These are phyloP conservation scores for Drosophila lini DNA, from an alignment of 1,140 invertebrate species.

Conservation along the genomic window DNA sequence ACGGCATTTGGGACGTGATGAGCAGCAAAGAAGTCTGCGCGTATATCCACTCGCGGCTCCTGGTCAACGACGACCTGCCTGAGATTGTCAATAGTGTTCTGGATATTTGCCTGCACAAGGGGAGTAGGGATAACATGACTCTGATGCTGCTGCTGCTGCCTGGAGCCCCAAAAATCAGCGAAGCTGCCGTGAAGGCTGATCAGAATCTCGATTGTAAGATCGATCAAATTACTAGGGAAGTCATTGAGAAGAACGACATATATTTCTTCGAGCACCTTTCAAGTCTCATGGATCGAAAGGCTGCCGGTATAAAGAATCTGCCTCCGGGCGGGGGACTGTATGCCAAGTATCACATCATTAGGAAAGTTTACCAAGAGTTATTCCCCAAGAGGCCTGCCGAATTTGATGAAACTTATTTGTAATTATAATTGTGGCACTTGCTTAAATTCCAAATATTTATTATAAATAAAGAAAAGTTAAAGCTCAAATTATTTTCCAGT, in stretches of 20 bases:
- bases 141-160: slow-evolving; percentile 22
- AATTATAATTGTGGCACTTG: background rate
- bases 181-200: slow-evolving; percentile 11
- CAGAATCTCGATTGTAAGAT: slow-evolving; percentile 2
- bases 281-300: slow-evolving; percentile 15
- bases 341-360: slow-evolving; percentile 19
- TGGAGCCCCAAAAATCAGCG: slow-evolving; percentile 3
- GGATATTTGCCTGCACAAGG: slow-evolving; percentile 27
- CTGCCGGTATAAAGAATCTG: slow-evolving; percentile 5
- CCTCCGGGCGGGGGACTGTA: slow-evolving; percentile 28
- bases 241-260: slow-evolving; percentile 21
- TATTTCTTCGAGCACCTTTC: slow-evolving; percentile 10
- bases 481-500: background rate
- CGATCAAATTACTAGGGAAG: slow-evolving; percentile 8
- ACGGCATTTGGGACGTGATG: slow-evolving; percentile 42
- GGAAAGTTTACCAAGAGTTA: slow-evolving; percentile 9
- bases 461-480: too few species aligned
- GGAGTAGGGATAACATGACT: slow-evolving; percentile 37
- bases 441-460: too few species aligned
- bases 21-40: slow-evolving; percentile 7
- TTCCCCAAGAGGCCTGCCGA: slow-evolving; percentile 16
- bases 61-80: slow-evolving; percentile 4
- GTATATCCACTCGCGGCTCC: slow-evolving; percentile 15
- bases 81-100: slow-evolving; percentile 26
- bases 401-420: slow-evolving; percentile 3